phyloP scores from a whole-genome alignment of 2,113 vertebrate genomes.

The Butorides virescens region DNA sequence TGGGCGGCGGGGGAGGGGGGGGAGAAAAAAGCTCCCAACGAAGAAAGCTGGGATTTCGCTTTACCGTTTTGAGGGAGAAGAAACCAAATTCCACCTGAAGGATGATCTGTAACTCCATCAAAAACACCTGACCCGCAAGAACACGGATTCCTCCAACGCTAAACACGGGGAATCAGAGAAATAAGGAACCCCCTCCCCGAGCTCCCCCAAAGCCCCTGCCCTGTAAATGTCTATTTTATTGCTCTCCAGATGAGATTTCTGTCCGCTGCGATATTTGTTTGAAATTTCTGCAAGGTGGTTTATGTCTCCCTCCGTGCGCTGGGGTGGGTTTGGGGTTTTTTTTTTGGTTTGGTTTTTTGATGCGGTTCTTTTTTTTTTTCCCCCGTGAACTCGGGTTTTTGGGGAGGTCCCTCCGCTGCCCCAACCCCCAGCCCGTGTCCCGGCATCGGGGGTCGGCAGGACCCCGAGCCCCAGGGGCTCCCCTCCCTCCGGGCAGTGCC shows the following conservation, averaged over 20 bases:
- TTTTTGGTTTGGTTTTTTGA: no score
- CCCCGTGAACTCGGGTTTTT: not conserved
- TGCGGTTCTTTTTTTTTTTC: no score
- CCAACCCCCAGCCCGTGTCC: not conserved
- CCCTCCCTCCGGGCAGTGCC: no score
- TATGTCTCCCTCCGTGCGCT: not conserved
- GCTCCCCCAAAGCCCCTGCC: not conserved
- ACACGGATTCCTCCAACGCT: not conserved
- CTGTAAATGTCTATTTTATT: not conserved
- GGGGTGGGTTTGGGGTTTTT: not conserved
- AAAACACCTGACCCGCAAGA: not conserved
- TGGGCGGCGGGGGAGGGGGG: no score
- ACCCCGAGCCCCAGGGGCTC: not conserved
- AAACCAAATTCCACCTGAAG: not conserved
- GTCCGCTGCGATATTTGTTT: not conserved
- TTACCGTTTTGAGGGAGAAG: not conserved
- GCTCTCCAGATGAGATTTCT: not conserved
- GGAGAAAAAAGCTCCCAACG: not conserved
- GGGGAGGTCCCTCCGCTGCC: not conserved
- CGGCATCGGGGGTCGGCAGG: no score
- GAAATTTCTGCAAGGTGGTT: constrained; percentile 43
- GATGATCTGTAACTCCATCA: not conserved
- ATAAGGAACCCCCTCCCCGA: not conserved
- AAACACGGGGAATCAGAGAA: not conserved
- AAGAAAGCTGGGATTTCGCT: not conserved